Evolutionary conservation across 2,113 vertebrate genomes (phyloP).

Genomic region (Probosciger aterrimus): DNA sequence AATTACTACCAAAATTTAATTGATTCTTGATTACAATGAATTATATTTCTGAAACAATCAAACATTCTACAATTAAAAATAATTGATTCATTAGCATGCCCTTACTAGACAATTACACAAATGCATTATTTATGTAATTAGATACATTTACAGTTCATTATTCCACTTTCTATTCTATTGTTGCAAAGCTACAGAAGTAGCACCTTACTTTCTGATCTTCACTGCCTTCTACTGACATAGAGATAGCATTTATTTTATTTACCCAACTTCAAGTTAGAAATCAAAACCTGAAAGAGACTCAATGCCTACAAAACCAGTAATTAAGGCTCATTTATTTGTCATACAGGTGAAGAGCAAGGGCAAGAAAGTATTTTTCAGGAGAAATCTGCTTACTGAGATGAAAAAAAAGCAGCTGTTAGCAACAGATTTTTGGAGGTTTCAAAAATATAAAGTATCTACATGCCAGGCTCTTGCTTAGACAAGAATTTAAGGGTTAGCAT

Average conservation of each 20-base stretch:
- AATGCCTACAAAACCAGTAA: slow-evolving; percentile 20
- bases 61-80: slow-evolving; percentile 77
- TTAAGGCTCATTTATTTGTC: slow-evolving; percentile 24
- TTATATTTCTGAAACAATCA: slow-evolving; percentile 79
- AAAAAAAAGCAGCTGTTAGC: not conserved
- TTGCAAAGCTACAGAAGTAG: slow-evolving; percentile 56
- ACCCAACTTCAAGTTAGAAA: slow-evolving; percentile 14
- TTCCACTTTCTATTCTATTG: slow-evolving; percentile 67
- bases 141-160: slow-evolving; percentile 71
- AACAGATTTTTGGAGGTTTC: not conserved
- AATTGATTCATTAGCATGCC: slow-evolving; percentile 78
- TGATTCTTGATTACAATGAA: slow-evolving; percentile 80
- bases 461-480: not conserved
- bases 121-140: slow-evolving; percentile 85
- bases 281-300: not conserved
- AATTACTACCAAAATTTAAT: slow-evolving; percentile 76
- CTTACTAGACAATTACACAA: slow-evolving; percentile 73
- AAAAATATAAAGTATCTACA: not conserved
- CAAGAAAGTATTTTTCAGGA: not conserved
- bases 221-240: slow-evolving; percentile 7
- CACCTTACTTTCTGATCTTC: slow-evolving; percentile 34
- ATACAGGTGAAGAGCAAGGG: not conserved
- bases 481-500: not conserved
- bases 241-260: not conserved
- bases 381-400: not conserved